These are phyloP conservation scores for Eupithecia pulchellata DNA, from an alignment of 2,888 invertebrate genomes.

Conservation along the genomic window DNA sequence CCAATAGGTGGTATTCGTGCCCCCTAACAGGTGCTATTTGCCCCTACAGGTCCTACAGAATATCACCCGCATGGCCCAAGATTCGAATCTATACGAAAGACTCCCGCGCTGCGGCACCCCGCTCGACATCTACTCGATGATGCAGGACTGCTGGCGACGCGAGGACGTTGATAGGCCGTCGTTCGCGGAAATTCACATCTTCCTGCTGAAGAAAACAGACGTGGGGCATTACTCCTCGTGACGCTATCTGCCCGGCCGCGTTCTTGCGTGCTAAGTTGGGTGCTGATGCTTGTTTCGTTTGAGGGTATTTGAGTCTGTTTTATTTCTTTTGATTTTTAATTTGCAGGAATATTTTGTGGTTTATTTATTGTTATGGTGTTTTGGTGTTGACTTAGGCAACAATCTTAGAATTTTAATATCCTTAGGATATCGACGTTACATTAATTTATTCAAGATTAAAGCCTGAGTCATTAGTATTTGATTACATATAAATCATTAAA, in stretches of 20 bases:
- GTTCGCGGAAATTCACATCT: constrained; percentile 93
- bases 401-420: background rate
- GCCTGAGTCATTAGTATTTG: background rate
- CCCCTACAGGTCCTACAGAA: constrained; percentile 90
- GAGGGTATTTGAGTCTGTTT: constrained; percentile 3
- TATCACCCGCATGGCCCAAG: constrained; percentile 88
- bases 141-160: constrained; percentile 94
- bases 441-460: background rate
- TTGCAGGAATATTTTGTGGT: background rate
- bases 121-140: constrained; percentile 93
- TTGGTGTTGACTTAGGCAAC: background rate
- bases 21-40: background rate
- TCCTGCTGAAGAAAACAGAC: constrained; percentile 86
- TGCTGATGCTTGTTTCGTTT: background rate
- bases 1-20: no score
- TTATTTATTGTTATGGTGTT: background rate
- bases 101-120: constrained; percentile 85
- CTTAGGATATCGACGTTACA: background rate
- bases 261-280: constrained; percentile 18
- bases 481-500: background rate
- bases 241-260: constrained; percentile 41
- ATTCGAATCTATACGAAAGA: constrained; percentile 86
- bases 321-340: background rate
- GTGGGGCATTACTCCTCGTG: constrained; percentile 39
- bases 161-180: constrained; percentile 90